Evolutionary conservation across 2,797 vertebrate genomes (phyloP).

Genomic region (Paguma larvata): DNA sequence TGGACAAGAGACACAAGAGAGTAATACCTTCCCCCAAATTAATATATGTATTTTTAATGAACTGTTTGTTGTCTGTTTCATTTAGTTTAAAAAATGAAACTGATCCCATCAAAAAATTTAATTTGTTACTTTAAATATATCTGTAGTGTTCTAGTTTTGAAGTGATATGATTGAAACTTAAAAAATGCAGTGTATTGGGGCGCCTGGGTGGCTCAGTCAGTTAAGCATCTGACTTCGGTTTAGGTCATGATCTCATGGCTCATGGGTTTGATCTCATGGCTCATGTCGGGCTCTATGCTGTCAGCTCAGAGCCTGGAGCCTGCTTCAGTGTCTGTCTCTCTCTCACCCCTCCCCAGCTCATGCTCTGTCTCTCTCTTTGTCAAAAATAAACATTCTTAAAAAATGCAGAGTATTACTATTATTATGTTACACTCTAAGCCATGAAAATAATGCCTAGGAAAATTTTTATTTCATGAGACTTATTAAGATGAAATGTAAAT

Average conservation of each 20-base stretch:
- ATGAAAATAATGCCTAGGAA: conserved; percentile 69
- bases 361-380: too few species aligned
- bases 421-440: conserved; percentile 31
- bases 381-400: neutral
- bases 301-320: too few species aligned
- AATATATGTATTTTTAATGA: conserved; percentile 44
- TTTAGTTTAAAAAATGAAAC: conserved; percentile 58
- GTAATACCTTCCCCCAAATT: neutral
- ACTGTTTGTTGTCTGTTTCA: conserved; percentile 50
- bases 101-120: conserved; percentile 41
- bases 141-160: conserved; percentile 29
- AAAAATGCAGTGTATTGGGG: neutral
- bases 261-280: too few species aligned
- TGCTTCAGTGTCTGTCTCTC: too few species aligned
- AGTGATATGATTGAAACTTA: conserved; percentile 56
- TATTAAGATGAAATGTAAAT: conserved; percentile 49
- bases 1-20: neutral
- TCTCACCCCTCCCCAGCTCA: too few species aligned
- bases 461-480: conserved; percentile 37
- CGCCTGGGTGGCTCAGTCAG: too few species aligned
- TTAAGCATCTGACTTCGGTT: too few species aligned
- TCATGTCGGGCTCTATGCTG: too few species aligned
- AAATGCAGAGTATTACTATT: conserved; percentile 15
- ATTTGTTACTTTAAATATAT: conserved; percentile 33
- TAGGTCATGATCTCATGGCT: too few species aligned